Conservation (phyloP, 2,797 vertebrate species). For the Chelon auratus region DNA sequence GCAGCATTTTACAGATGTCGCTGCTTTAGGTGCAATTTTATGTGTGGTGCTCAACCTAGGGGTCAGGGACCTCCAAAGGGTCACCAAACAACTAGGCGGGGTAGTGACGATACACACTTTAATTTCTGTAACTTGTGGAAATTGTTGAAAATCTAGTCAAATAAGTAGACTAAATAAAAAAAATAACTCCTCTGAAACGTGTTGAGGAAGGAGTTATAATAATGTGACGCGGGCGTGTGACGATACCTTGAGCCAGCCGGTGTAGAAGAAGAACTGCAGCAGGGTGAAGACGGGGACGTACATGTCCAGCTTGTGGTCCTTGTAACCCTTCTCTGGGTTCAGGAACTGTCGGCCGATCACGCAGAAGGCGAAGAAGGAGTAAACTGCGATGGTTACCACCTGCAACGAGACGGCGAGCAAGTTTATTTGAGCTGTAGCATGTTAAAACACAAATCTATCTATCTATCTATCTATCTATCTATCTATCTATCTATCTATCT, state of each 20-base stretch:
- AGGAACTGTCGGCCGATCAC: constrained; percentile 91
- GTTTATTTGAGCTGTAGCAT: neutral
- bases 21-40: neutral
- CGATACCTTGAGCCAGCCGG: constrained; percentile 92
- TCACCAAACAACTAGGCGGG: neutral
- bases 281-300: constrained; percentile 91
- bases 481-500: no score
- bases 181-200: neutral
- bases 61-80: neutral
- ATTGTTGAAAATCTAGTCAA: no score
- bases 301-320: constrained; percentile 84
- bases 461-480: no score
- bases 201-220: neutral
- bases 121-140: no score
- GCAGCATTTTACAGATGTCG: accelerated
- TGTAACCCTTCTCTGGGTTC: constrained; percentile 80
- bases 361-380: constrained; percentile 91
- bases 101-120: no score
- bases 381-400: constrained; percentile 92
- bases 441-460: no score
- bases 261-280: constrained; percentile 95
- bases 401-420: constrained; percentile 45
- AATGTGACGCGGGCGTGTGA: neutral
- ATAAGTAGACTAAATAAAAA: no score
- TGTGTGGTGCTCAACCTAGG: neutral